phyloP scores from a whole-genome alignment of 2,797 vertebrate genomes.

The Phrynocephalus forsythii region DNA sequence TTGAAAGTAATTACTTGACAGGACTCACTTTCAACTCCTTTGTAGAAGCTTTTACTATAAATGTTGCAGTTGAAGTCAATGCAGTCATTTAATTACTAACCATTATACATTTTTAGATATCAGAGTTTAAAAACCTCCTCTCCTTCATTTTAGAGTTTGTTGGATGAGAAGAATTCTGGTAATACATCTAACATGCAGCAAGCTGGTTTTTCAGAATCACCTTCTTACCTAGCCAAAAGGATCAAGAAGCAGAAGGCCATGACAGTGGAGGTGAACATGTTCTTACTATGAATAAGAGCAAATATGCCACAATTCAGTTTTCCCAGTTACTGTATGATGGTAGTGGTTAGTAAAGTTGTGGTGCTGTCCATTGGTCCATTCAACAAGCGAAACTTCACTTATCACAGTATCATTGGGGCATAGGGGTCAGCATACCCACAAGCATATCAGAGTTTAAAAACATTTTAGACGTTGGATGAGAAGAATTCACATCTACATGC shows the following conservation, averaged over 20 bases:
- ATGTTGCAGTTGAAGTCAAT: too few relatives aligned
- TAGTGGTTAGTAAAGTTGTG: not conserved
- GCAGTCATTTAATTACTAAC: too few relatives aligned
- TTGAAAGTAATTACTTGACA: too few relatives aligned
- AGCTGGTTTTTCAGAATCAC: conserved; percentile 3
- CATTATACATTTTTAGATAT: too few relatives aligned
- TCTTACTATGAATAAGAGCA: not conserved
- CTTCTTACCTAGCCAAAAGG: not conserved
- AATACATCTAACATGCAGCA: not conserved
- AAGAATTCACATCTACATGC: too few relatives aligned
- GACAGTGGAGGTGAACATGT: not conserved
- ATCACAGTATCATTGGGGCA: not conserved
- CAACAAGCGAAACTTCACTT: not conserved
- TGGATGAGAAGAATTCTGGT: not conserved
- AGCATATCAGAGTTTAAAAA: too few relatives aligned
- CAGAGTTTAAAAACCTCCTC: not conserved
- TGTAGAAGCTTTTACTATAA: too few relatives aligned
- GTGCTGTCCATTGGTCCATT: not conserved
- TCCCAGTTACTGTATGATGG: not conserved
- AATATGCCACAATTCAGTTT: not conserved
- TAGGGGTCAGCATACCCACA: too few relatives aligned
- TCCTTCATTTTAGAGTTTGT: not conserved
- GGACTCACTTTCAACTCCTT: too few relatives aligned
- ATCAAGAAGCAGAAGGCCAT: conserved; percentile 17
- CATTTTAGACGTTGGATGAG: too few relatives aligned